phyloP scores from a whole-genome alignment of 2,113 vertebrate species.

The Gallinago paraguaiae region DNA sequence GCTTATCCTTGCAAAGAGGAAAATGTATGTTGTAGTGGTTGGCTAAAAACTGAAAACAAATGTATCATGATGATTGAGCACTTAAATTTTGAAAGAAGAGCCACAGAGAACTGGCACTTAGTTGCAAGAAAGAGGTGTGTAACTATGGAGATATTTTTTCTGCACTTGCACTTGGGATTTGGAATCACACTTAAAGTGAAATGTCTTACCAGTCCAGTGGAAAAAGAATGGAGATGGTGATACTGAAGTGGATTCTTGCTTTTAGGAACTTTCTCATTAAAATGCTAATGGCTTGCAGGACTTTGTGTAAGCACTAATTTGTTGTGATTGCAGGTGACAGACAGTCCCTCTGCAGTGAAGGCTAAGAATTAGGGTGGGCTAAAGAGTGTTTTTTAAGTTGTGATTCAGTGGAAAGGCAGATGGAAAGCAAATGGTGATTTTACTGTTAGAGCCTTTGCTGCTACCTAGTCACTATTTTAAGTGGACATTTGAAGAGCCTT shows the following conservation, averaged over 20 bases:
- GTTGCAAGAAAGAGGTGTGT: not conserved
- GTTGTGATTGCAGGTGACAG: not conserved
- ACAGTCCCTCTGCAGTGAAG: not conserved
- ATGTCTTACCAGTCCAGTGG: not conserved
- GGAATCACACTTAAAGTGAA: not conserved
- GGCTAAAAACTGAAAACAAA: not conserved
- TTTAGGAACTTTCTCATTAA: not conserved
- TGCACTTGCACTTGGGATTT: not conserved
- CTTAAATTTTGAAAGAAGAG: not conserved
- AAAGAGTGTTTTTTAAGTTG: not conserved
- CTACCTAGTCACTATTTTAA: not conserved
- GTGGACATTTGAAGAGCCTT: not conserved
- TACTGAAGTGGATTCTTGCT: not conserved
- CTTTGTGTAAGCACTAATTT: not conserved
- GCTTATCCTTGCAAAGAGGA: not conserved
- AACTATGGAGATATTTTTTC: not conserved
- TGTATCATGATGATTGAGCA: not conserved
- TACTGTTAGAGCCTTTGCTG: not conserved
- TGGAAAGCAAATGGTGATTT: not conserved
- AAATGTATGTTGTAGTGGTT: not conserved
- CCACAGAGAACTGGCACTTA: not conserved
- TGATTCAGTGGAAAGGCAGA: not conserved
- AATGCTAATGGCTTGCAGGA: not conserved
- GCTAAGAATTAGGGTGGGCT: not conserved
- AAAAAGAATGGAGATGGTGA: not conserved